phyloP scores from a whole-genome alignment of 2,888 invertebrate species.

The Chymomyza fuscimana region DNA sequence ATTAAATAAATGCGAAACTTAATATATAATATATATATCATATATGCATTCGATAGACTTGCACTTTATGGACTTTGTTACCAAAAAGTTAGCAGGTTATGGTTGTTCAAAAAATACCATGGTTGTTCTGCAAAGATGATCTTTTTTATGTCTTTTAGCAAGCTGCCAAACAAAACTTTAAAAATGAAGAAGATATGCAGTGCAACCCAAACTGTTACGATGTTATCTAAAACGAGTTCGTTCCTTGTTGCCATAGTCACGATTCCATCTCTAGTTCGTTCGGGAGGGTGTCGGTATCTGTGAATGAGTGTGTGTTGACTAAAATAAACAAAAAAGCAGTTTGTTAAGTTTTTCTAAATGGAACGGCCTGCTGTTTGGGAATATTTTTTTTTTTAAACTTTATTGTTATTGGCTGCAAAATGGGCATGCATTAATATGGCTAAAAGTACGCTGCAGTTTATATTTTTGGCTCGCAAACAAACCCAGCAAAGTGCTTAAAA shows the following conservation, averaged over 20 bases:
- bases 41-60: too few species aligned
- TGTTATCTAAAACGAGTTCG: not conserved
- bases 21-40: too few species aligned
- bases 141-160: too few species aligned
- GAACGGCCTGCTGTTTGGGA: not conserved
- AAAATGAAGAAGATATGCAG: too few species aligned
- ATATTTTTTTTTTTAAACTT: not conserved
- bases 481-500: not conserved
- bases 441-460: slow-evolving; percentile 3
- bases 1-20: too few species aligned
- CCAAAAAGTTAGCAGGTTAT: too few species aligned
- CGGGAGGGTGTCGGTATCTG: not conserved
- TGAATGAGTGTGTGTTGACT: not conserved
- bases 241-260: not conserved
- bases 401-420: slow-evolving; percentile 3
- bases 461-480: not conserved
- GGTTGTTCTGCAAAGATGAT: too few species aligned
- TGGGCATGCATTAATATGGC: not conserved
- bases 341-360: not conserved
- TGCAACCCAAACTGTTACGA: too few species aligned
- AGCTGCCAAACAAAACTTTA: too few species aligned
- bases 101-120: too few species aligned
- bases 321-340: not conserved
- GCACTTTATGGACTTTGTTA: too few species aligned
- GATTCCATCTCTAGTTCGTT: not conserved